Evolutionary conservation across 2,888 invertebrate species (phyloP).

Genomic region (Acleris literana): DNA sequence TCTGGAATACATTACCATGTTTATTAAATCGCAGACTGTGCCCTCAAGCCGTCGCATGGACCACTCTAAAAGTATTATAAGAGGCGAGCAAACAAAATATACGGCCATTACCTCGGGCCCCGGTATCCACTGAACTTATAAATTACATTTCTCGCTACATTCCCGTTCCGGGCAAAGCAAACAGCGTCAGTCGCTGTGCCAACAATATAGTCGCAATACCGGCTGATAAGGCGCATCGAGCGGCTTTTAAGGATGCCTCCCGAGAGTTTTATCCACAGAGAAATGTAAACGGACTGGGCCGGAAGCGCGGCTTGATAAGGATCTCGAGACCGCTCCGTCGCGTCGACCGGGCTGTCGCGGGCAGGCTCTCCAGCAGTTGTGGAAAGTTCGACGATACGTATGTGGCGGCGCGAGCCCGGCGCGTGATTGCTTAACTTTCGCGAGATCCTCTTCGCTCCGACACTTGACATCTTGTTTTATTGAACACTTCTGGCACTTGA

Average conservation of each 20-base stretch:
- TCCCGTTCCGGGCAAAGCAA: constrained; percentile 45
- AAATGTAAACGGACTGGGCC: constrained; percentile 44
- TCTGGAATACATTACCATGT: constrained; percentile 34
- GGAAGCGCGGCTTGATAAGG: constrained; percentile 54
- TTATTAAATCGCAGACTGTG: constrained; percentile 24
- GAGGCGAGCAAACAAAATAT: constrained; percentile 31
- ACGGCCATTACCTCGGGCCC: constrained; percentile 23
- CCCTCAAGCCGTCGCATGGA: constrained; percentile 8
- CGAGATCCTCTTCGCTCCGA: constrained; percentile 25
- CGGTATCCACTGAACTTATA: constrained; percentile 35
- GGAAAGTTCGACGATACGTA: constrained; percentile 33
- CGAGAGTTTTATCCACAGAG: constrained; percentile 38
- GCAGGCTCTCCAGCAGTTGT: constrained; percentile 38
- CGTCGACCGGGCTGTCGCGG: constrained; percentile 44
- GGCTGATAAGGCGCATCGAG: constrained; percentile 55
- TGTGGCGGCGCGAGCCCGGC: constrained; percentile 22
- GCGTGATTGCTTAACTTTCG: constrained; percentile 35
- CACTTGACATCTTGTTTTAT: constrained; percentile 31
- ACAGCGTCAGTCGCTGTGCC: constrained; percentile 35
- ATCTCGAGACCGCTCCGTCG: constrained; percentile 49
- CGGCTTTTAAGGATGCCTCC: constrained; percentile 41
- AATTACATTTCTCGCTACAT: constrained; percentile 37
- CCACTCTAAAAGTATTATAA: constrained; percentile 12
- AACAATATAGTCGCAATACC: constrained; percentile 41
- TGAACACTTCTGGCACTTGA: constrained; percentile 3